Percentiles rank a stretch among this genome's conserved stretches.
Conservation (phyloP, 1,140 invertebrate genomes). For the Euura lappo region DNA sequence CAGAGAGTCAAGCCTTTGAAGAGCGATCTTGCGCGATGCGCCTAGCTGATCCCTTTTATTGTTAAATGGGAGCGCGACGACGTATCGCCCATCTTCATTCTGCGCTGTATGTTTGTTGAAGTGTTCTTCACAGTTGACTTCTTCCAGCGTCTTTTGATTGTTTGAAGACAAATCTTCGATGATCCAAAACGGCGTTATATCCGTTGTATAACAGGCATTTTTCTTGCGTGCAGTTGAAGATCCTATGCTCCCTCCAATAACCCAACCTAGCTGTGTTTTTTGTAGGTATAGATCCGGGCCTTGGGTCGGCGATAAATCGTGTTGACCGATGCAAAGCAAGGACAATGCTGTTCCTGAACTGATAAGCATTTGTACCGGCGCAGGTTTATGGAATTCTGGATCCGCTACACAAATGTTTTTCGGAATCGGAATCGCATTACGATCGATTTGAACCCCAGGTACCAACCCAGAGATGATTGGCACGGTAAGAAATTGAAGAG, state of each 20-base stretch:
- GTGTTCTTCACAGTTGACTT: slow-evolving; percentile 31
- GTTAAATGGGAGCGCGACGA: slow-evolving; percentile 37
- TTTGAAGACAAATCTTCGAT: slow-evolving; percentile 20
- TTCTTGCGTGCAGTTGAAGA: background rate
- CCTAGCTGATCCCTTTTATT: slow-evolving; percentile 15
- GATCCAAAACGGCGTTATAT: slow-evolving; percentile 26
- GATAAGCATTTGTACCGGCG: slow-evolving; percentile 26
- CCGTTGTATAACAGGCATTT: background rate
- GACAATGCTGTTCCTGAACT: slow-evolving; percentile 28
- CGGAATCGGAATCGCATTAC: slow-evolving; percentile 2
- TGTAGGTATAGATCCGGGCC: slow-evolving; percentile 26
- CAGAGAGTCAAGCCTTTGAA: slow-evolving; percentile 18
- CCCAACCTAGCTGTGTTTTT: slow-evolving; percentile 30
- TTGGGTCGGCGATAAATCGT: slow-evolving; percentile 18
- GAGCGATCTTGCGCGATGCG: slow-evolving; percentile 9
- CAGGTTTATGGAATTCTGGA: slow-evolving; percentile 28
- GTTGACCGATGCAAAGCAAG: slow-evolving; percentile 28
- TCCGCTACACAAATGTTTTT: slow-evolving; percentile 14
- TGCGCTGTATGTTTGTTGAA: slow-evolving; percentile 29
- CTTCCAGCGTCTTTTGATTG: slow-evolving; percentile 19
- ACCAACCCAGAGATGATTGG: slow-evolving; percentile 13
- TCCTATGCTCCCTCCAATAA: slow-evolving; percentile 18
- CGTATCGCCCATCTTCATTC: slow-evolving; percentile 30
- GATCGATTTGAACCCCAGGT: background rate
- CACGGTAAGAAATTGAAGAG: slow-evolving; percentile 17